These are phyloP conservation scores for Stichopus chloronotus DNA, from an alignment of 35 echinoderm and acorn worm genomes.

Conservation along the genomic window DNA sequence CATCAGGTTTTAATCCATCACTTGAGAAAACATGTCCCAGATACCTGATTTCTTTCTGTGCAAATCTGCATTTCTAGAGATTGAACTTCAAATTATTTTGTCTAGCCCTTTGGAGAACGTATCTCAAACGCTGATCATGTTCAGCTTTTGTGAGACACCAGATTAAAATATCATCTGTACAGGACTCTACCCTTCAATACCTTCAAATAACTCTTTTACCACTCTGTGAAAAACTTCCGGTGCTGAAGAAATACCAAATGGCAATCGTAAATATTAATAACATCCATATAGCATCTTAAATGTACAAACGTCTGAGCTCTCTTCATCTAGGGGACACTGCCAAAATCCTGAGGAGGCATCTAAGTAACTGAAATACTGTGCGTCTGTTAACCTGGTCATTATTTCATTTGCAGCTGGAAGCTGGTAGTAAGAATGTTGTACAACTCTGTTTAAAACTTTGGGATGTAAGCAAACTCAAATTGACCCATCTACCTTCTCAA, in stretches of 20 bases:
- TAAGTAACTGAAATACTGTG: slow-evolving; percentile 36
- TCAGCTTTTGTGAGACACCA: neutral
- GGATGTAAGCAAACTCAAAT: slow-evolving; percentile 47
- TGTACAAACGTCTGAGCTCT: slow-evolving; percentile 19
- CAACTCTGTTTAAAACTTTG: slow-evolving; percentile 42
- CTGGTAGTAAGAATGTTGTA: slow-evolving; percentile 27
- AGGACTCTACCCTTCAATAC: neutral
- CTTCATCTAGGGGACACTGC: slow-evolving; percentile 18
- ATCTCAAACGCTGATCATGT: slow-evolving; percentile 48
- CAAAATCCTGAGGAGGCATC: slow-evolving; percentile 40
- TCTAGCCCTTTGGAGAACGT: neutral
- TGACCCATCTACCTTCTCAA: slow-evolving; percentile 41
- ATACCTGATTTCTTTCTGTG: slow-evolving; percentile 12
- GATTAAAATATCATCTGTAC: slow-evolving; percentile 36
- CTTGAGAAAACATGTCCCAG: neutral
- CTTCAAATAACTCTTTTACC: slow-evolving; percentile 24
- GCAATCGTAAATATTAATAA: slow-evolving; percentile 12
- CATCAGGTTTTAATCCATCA: slow-evolving; percentile 1
- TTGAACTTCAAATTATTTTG: neutral
- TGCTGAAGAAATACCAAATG: slow-evolving; percentile 41
- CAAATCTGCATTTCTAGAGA: neutral
- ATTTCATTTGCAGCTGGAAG: neutral
- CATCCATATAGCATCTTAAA: slow-evolving; percentile 45
- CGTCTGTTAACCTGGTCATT: slow-evolving; percentile 1
- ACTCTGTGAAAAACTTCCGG: slow-evolving; percentile 39